phyloP scores from a whole-genome alignment of 2,113 vertebrate genomes.

The Hippocampus barbouri region DNA sequence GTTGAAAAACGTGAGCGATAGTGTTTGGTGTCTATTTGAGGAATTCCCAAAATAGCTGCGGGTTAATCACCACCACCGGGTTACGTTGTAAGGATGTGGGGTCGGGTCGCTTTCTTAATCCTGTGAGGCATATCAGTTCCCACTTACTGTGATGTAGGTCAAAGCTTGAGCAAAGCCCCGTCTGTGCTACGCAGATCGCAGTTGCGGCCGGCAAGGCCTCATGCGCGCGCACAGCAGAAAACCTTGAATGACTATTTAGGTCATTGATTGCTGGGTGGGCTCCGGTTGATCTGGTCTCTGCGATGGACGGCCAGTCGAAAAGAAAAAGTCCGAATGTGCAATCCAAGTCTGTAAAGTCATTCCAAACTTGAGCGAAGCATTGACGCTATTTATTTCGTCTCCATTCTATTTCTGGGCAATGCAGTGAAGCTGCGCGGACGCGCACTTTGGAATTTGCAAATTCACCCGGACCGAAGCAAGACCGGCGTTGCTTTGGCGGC shows the following conservation, averaged over 20 bases:
- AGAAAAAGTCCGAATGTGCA: neutral
- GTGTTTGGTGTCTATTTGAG: slow-evolving; percentile 44
- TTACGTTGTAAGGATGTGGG: slow-evolving; percentile 45
- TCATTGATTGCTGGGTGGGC: slow-evolving; percentile 14
- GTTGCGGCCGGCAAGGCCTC: slow-evolving; percentile 29
- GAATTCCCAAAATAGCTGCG: slow-evolving; percentile 53
- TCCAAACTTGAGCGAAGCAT: neutral
- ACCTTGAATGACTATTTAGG: slow-evolving; percentile 30
- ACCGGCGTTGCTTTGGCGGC: too few relatives aligned
- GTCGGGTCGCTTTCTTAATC: slow-evolving; percentile 61
- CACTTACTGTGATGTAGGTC: slow-evolving; percentile 67
- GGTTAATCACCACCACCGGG: slow-evolving; percentile 59
- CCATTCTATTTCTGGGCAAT: neutral
- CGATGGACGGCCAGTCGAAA: neutral
- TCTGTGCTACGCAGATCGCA: slow-evolving; percentile 43
- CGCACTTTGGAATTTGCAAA: neutral
- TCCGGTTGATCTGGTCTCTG: neutral
- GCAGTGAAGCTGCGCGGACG: neutral
- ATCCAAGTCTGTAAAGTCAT: neutral
- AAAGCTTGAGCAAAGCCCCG: slow-evolving; percentile 54
- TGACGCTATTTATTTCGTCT: neutral
- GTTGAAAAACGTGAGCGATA: slow-evolving; percentile 36
- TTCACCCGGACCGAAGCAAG: neutral
- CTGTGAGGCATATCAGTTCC: slow-evolving; percentile 61
- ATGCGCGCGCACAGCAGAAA: slow-evolving; percentile 17